Base-by-base conservation (phyloP, 2,797 vertebrate genomes). In the Enteromius anoplus region DNA sequence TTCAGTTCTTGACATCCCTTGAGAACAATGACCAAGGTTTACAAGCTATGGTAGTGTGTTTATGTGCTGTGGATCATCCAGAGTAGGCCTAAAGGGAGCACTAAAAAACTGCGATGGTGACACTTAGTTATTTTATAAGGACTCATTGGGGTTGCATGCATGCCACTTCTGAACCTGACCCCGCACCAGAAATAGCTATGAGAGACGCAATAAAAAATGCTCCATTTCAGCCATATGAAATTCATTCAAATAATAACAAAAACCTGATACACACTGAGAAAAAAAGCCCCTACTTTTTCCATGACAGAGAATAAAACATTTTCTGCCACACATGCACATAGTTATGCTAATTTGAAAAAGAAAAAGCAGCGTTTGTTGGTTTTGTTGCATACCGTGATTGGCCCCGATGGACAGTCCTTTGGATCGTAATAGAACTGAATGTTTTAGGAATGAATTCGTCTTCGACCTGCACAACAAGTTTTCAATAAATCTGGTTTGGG, bases 171-270 rank as follows among this genome's bases (percentile, higher is more conserved):
- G 85, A 80, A 84, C 64, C 73, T 71, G 69, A 75, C 42, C 81
- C 73, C 32, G 14, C 15, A 58, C n/a, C 42, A 81, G 64, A 85
- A 78, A 69, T 53, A 87, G 77, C 73, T 76, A 26, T 66, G 26
- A 83, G 64, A 45, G 51, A 72, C 0, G 12, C 66, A 72, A 37
- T 80, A 55, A 70, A 85, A 86, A 81, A 87, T 37, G 15, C 81
- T 82, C 66, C 34, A 68, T 86, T 85, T 86, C 37, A 75, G 85
- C 86, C 78, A 83, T 82, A 80, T 82, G 78, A 88, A 86, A 87
- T 83, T 78, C 64, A 75, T 71, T 86, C 83, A 70, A 86, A 82
- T 75, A 87, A 81, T 15, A 72, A 84, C 23, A 75, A 84, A 85
- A 70, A 86, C 71, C 55, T 78, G 82, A 86, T 87, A 87, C 81